These are phyloP conservation scores for Himalopsyche phryganea DNA, from an alignment of 1,140 invertebrate species.

Conservation along the genomic window DNA sequence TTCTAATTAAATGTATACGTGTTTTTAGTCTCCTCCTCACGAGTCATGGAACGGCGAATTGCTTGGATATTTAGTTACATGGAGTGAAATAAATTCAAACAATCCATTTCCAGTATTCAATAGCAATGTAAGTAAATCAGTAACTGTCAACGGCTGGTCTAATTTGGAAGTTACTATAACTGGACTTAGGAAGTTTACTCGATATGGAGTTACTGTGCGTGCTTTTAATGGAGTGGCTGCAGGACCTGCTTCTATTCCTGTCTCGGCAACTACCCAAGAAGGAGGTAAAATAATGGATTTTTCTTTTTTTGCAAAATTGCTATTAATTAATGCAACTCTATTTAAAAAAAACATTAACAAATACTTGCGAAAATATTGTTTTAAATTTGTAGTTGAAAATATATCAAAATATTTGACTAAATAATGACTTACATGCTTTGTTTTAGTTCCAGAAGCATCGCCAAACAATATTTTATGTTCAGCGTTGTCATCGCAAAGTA, in stretches of 20 bases:
- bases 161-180: slow-evolving; percentile 61
- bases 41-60: slow-evolving; percentile 80
- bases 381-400: neutral
- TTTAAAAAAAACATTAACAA: no score
- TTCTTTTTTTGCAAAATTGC: no score
- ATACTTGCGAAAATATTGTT: no score
- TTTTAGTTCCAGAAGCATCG: slow-evolving; percentile 36
- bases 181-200: slow-evolving; percentile 71
- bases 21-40: slow-evolving; percentile 60
- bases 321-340: no score
- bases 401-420: no score
- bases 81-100: slow-evolving; percentile 45
- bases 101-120: slow-evolving; percentile 34
- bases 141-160: slow-evolving; percentile 64
- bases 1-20: neutral
- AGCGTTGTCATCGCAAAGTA: slow-evolving; percentile 67
- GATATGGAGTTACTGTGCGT: slow-evolving; percentile 77
- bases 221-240: slow-evolving; percentile 83
- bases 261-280: slow-evolving; percentile 74
- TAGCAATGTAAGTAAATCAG: slow-evolving; percentile 36
- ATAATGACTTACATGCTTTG: no score
- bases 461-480: slow-evolving; percentile 71
- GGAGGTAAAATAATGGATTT: slow-evolving; percentile 61
- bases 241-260: slow-evolving; percentile 73
- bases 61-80: slow-evolving; percentile 73